phyloP scores from a whole-genome alignment of 2,797 vertebrate species.

The Melanogrammus aeglefinus region DNA sequence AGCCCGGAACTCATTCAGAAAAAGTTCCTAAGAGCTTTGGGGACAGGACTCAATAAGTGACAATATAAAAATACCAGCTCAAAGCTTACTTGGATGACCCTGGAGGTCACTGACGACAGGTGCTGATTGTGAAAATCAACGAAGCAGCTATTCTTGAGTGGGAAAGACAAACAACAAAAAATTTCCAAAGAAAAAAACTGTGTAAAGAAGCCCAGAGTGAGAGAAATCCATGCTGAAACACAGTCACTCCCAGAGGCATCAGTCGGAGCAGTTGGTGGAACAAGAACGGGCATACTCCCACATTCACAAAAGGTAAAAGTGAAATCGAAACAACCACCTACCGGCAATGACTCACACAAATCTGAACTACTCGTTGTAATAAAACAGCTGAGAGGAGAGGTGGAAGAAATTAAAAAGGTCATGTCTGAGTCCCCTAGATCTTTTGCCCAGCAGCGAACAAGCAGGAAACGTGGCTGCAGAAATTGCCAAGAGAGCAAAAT shows the following conservation, averaged over 20 bases:
- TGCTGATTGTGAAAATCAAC: conserved; percentile 35
- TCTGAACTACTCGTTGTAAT: too few species aligned
- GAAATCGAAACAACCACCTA: too few species aligned
- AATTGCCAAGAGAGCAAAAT: neutral
- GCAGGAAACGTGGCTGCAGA: neutral
- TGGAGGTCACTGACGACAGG: conserved; percentile 28
- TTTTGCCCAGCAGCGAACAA: neutral
- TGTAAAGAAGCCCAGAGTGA: conserved; percentile 8
- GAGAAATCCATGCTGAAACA: conserved; percentile 11
- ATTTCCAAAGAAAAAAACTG: conserved; percentile 13
- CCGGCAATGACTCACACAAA: too few species aligned
- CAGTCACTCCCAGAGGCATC: neutral
- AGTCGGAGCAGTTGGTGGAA: too few species aligned
- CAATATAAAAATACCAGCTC: conserved; percentile 12
- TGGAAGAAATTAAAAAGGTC: too few species aligned
- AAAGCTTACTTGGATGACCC: conserved; percentile 30
- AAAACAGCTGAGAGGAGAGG: too few species aligned
- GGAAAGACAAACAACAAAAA: conserved; percentile 33
- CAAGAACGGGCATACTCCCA: too few species aligned
- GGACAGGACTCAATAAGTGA: neutral
- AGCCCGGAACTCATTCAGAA: conserved; percentile 1
- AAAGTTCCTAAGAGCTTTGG: too few species aligned
- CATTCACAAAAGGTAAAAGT: too few species aligned
- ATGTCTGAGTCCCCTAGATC: too few species aligned
- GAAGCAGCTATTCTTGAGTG: conserved; percentile 21